phyloP scores from a whole-genome alignment of 2,888 invertebrate genomes.

The Caenorhabditis wallacei region DNA sequence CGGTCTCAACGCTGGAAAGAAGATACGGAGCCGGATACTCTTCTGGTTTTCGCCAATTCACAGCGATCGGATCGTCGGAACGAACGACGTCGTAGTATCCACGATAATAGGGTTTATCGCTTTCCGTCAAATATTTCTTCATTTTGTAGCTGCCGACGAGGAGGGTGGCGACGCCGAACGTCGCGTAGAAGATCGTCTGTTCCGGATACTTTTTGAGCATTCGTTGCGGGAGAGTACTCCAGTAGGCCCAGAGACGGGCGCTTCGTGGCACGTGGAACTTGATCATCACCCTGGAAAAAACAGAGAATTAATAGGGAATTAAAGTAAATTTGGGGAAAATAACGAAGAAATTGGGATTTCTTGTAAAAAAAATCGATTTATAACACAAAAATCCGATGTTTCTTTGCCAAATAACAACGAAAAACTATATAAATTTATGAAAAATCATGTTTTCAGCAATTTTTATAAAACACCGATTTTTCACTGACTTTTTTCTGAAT shows the following conservation, averaged over 20 bases:
- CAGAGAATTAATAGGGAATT: no score
- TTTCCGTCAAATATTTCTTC: conserved; percentile 58
- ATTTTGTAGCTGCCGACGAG: conserved; percentile 66
- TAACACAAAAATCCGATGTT: not conserved
- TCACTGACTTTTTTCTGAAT: no score
- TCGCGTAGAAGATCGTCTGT: conserved; percentile 75
- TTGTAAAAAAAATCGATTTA: no score
- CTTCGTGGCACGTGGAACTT: conserved; percentile 70
- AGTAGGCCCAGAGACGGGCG: conserved; percentile 70
- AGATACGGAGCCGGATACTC: conserved; percentile 79
- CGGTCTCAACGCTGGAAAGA: conserved; percentile 69
- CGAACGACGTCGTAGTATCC: conserved; percentile 78
- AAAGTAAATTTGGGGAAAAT: not conserved
- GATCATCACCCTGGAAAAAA: conserved; percentile 48
- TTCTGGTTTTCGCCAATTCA: conserved; percentile 78
- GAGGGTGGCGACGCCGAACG: conserved; percentile 76
- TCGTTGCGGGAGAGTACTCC: conserved; percentile 69
- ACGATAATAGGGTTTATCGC: conserved; percentile 70
- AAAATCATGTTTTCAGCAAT: not conserved
- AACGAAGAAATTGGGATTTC: no score
- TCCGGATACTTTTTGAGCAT: conserved; percentile 76
- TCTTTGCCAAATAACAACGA: no score
- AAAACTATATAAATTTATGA: not conserved
- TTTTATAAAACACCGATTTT: not conserved
- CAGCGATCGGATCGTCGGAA: conserved; percentile 74